Conservation (phyloP, 30 jellyfish, hydroid and myxozoan species). For the Euphysa ruthae region DNA sequence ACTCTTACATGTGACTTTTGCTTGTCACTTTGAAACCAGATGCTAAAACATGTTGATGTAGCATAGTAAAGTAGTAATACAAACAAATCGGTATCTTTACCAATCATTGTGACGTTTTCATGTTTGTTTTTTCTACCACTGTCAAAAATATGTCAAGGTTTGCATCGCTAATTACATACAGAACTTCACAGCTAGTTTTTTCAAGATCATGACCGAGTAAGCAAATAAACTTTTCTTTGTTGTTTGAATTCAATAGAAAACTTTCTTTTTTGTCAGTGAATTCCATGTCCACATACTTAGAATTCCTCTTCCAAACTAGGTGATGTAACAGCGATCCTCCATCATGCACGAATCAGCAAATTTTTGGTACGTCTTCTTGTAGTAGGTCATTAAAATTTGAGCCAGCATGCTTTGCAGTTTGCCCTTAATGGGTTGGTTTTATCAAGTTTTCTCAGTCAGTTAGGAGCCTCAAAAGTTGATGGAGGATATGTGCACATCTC, state of each 20-base stretch:
- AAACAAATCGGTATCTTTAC: neutral
- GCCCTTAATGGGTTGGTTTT: conserved; percentile 19
- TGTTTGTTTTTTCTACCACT: neutral
- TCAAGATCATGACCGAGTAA: neutral
- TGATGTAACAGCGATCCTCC: conserved; percentile 24
- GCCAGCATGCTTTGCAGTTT: conserved; percentile 12
- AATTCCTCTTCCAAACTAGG: neutral
- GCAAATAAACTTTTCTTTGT: neutral
- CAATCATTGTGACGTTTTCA: neutral
- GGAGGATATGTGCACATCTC: conserved; percentile 22
- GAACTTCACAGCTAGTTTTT: neutral
- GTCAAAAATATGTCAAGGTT: neutral
- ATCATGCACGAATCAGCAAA: conserved; percentile 22
- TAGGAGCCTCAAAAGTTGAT: conserved; percentile 6
- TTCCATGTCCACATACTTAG: neutral
- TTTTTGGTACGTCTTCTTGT: neutral
- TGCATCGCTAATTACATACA: neutral
- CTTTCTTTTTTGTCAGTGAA: conserved; percentile 7
- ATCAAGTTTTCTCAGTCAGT: conserved; percentile 3
- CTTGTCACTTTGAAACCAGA: too few species aligned
- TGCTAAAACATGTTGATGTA: neutral
- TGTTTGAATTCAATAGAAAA: neutral
- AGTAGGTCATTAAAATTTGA: too few species aligned
- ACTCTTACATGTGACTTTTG: too few species aligned
- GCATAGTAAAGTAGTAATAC: neutral